These are phyloP conservation scores for Ciconia boyciana DNA, from an alignment of 2,113 vertebrate genomes.

Conservation along the genomic window DNA sequence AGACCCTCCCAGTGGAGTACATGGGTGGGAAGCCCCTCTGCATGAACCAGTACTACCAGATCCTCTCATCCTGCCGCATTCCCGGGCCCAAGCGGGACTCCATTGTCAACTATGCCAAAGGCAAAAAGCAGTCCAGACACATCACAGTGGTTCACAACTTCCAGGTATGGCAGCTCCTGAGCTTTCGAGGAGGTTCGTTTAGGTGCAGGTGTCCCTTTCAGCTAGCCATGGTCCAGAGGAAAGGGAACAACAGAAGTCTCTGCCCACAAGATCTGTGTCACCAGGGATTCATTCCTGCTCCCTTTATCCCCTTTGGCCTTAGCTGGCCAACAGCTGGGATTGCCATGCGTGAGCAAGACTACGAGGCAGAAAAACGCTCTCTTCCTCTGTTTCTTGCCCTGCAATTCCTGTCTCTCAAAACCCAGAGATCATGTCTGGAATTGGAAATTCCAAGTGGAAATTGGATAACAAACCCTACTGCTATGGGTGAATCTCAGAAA, in stretches of 20 bases:
- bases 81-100: conserved; percentile 90
- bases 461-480: background rate
- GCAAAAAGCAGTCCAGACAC: conserved; percentile 80
- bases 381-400: background rate
- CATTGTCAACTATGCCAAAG: conserved; percentile 79
- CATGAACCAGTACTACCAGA: conserved; percentile 98
- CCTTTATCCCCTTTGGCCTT: background rate
- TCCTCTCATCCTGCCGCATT: conserved; percentile 93
- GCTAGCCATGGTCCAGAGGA: background rate
- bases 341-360: background rate
- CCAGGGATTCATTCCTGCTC: background rate
- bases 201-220: background rate
- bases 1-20: conserved; percentile 87
- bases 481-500: background rate
- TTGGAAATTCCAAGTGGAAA: background rate
- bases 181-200: background rate
- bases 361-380: background rate
- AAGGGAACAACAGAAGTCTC: background rate
- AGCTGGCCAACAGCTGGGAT: background rate
- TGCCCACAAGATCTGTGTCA: background rate
- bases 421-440: background rate
- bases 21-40: conserved; percentile 89
- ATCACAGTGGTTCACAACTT: conserved; percentile 98
- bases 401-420: background rate
- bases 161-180: conserved; percentile 76